phyloP scores from a whole-genome alignment of 2,113 vertebrate species.

The Ivindomyrus marchei region DNA sequence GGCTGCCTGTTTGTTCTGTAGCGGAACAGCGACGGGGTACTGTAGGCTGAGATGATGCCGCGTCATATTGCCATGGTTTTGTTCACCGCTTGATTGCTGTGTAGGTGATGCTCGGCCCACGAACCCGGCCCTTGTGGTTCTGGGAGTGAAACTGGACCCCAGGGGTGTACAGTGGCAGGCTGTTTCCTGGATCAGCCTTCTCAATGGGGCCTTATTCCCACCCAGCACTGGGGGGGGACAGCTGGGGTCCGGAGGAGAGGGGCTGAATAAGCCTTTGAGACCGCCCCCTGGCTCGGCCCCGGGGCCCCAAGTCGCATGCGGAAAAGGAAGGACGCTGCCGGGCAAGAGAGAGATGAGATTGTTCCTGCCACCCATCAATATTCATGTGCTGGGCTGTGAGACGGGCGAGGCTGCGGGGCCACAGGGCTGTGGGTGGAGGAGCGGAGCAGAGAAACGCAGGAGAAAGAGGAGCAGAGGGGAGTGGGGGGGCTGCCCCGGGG shows the following conservation, averaged over 20 bases:
- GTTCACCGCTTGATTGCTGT: not conserved
- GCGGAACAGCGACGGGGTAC: not conserved
- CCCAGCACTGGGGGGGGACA: not conserved
- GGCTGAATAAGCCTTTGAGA: conserved; percentile 18
- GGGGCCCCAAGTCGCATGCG: not conserved
- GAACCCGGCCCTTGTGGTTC: not conserved
- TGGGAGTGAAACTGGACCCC: not conserved
- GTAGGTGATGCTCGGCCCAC: not conserved
- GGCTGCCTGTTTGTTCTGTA: not conserved
- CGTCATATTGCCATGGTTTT: not conserved
- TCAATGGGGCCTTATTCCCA: conserved; percentile 20
- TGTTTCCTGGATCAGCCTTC: not conserved
- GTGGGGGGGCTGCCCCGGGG: not conserved
- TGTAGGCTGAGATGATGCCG: not conserved
- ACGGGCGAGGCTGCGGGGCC: not conserved
- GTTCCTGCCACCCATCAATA: not conserved
- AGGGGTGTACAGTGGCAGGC: conserved; percentile 1
- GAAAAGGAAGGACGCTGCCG: not conserved
- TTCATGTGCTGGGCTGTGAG: conserved; percentile 10
- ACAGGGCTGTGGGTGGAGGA: not conserved
- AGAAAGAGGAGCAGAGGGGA: not conserved
- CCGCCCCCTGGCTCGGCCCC: not conserved
- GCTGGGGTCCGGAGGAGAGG: conserved; percentile 3
- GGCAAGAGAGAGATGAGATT: conserved; percentile 15
- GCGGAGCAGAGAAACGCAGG: not conserved